Percentiles rank a stretch among this genome's conserved stretches.
Evolutionary conservation across 2,113 vertebrate genomes (phyloP).

Genomic region (Galeopterus variegatus): DNA sequence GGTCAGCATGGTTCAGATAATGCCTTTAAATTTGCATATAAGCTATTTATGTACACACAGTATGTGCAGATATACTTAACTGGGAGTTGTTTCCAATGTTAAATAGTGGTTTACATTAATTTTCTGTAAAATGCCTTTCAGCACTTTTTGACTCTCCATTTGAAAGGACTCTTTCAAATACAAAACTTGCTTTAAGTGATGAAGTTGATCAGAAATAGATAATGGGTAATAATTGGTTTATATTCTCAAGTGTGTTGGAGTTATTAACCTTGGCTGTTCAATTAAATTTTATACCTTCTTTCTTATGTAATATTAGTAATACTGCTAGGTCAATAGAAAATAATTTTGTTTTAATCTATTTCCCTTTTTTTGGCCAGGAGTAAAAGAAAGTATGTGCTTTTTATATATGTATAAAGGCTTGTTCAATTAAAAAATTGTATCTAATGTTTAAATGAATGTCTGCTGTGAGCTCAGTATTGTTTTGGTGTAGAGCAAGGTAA

Average conservation of each 20-base stretch:
- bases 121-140: not conserved
- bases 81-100: not conserved
- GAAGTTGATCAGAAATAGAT: not conserved
- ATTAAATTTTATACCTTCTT: not conserved
- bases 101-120: not conserved
- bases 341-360: not conserved
- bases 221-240: not conserved
- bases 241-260: not conserved
- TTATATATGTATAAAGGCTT: not conserved
- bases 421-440: not conserved
- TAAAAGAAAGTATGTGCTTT: conserved; percentile 16
- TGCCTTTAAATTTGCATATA: not conserved
- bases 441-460: not conserved
- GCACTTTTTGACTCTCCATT: conserved; percentile 12
- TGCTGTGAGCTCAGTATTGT: not conserved
- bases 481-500: not conserved
- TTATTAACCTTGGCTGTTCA: conserved; percentile 8
- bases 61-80: not conserved
- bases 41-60: not conserved
- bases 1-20: not conserved
- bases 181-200: conserved; percentile 21
- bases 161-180: conserved; percentile 38
- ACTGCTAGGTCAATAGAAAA: not conserved
- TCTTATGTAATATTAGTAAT: not conserved
- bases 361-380: not conserved